Evolutionary conservation across 1,140 invertebrate species (phyloP).

Genomic region (Prorops nasuta): DNA sequence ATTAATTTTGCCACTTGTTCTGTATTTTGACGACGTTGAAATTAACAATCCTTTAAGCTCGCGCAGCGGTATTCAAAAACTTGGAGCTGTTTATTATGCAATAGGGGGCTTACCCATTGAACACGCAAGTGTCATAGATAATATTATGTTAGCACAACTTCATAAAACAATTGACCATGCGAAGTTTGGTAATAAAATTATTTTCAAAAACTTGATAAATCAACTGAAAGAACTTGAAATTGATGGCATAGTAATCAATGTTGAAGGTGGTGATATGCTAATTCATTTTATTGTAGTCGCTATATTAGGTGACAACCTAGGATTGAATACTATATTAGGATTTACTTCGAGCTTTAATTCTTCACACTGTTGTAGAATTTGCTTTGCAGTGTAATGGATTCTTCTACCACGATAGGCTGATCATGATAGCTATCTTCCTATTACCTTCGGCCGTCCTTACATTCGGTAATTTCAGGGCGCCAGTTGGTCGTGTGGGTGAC

Average conservation of each 20-base stretch:
- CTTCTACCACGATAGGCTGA: no score
- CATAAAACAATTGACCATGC: constrained; percentile 11
- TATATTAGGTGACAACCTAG: constrained; percentile 12
- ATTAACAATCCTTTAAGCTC: constrained; percentile 13
- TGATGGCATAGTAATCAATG: constrained; percentile 13
- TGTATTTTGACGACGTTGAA: constrained; percentile 21
- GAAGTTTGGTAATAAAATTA: constrained; percentile 5
- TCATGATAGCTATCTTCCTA: no score
- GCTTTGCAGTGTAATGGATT: no score
- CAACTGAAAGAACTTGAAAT: constrained; percentile 12
- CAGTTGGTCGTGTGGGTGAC: no score
- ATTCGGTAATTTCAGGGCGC: no score
- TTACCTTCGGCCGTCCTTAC: no score
- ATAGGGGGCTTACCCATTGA: constrained; percentile 14
- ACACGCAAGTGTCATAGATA: constrained; percentile 14
- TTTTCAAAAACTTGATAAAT: constrained; percentile 12
- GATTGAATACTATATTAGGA: constrained; percentile 10
- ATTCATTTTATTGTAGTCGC: constrained; percentile 9
- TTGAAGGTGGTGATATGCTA: not conserved
- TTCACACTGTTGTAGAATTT: constrained; percentile 12
- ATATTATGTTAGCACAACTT: constrained; percentile 17
- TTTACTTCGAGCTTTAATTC: constrained; percentile 7
- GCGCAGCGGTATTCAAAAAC: constrained; percentile 18
- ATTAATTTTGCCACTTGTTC: constrained; percentile 13
- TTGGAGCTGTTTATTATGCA: constrained; percentile 14